Conservation (phyloP, 2,888 invertebrate species). For the Galeopsomyia nigrocyanea region DNA sequence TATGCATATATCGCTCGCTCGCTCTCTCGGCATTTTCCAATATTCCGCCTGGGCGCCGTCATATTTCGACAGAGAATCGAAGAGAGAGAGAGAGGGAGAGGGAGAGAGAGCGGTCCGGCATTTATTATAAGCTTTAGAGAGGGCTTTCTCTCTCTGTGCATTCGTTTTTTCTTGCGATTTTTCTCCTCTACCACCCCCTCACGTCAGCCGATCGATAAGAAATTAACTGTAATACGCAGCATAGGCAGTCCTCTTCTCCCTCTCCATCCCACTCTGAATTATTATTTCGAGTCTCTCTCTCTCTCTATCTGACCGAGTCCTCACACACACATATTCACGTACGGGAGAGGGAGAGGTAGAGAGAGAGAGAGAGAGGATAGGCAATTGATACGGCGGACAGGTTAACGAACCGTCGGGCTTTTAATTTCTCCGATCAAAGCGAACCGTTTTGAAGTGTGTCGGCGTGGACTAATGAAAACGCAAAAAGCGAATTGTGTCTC, state of each 20-base stretch:
- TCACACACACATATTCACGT: too few relatives aligned
- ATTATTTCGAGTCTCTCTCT: slow-evolving; percentile 34
- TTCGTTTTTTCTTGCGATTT: slow-evolving; percentile 49
- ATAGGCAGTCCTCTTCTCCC: slow-evolving; percentile 34
- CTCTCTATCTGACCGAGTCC: slow-evolving; percentile 22
- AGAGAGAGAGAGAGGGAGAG: slow-evolving; percentile 42
- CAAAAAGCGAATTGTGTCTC: slow-evolving; percentile 9
- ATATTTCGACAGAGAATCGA: slow-evolving; percentile 67
- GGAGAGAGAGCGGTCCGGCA: slow-evolving; percentile 52
- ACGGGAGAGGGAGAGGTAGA: slow-evolving; percentile 4
- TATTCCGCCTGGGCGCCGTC: slow-evolving; percentile 66
- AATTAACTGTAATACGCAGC: slow-evolving; percentile 49
- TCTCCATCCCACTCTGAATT: slow-evolving; percentile 34
- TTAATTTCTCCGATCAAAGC: slow-evolving; percentile 66
- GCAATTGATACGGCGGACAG: slow-evolving; percentile 66
- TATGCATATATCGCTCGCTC: slow-evolving; percentile 65
- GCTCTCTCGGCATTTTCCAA: slow-evolving; percentile 66
- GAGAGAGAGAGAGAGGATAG: slow-evolving; percentile 9
- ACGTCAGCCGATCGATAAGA: slow-evolving; percentile 50
- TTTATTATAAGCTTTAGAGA: slow-evolving; percentile 64
- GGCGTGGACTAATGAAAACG: slow-evolving; percentile 42
- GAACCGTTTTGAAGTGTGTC: slow-evolving; percentile 22
- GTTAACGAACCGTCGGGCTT: slow-evolving; percentile 66
- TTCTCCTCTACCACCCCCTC: slow-evolving; percentile 16
- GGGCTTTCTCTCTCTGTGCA: slow-evolving; percentile 42